These are phyloP conservation scores for Gasterosteus nipponicus DNA, from an alignment of 2,113 vertebrate genomes.

Conservation along the genomic window DNA sequence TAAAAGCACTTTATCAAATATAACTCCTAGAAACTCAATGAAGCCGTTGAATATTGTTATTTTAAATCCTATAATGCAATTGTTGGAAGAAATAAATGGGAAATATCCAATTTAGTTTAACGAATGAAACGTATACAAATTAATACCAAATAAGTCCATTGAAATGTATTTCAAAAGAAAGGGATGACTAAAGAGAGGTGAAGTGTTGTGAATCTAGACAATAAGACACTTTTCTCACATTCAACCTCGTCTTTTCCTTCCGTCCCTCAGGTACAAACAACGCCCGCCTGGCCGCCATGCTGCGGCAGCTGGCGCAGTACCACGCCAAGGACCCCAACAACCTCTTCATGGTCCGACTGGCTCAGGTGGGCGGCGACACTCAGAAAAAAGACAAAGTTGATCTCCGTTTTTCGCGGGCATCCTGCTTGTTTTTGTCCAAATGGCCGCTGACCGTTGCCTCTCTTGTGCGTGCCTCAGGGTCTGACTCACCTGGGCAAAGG, in stretches of 20 bases:
- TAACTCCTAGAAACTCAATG: too few species aligned
- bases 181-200: neutral
- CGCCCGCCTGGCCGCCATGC: constrained; percentile 95
- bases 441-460: constrained; percentile 32
- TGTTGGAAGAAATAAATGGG: too few species aligned
- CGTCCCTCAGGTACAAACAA: constrained; percentile 92
- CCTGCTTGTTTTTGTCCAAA: neutral
- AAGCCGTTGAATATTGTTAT: too few species aligned
- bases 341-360: constrained; percentile 98
- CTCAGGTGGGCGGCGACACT: constrained; percentile 85
- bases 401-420: neutral
- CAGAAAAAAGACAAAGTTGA: neutral
- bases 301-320: constrained; percentile 96
- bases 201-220: neutral
- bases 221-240: neutral
- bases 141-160: too few species aligned
- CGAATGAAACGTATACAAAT: too few species aligned
- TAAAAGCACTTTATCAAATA: too few species aligned
- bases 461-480: constrained; percentile 81
- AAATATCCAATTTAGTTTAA: too few species aligned
- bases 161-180: neutral
- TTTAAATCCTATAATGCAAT: too few species aligned
- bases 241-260: constrained; percentile 30
- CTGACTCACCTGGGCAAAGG: constrained; percentile 98
- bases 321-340: constrained; percentile 99